phyloP scores from a whole-genome alignment of 1,140 invertebrate genomes.

The Eumeta japonica region DNA sequence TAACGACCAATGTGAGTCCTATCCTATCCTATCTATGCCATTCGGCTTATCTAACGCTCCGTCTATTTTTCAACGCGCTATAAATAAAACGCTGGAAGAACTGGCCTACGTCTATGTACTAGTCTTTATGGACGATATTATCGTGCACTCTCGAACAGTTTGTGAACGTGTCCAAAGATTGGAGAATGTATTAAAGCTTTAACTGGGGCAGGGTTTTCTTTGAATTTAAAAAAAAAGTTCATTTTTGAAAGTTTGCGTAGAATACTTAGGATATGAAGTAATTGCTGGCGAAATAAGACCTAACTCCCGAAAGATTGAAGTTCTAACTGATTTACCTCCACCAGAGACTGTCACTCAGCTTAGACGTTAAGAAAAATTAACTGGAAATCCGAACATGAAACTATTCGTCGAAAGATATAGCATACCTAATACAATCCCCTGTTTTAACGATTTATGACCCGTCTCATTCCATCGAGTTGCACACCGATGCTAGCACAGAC shows the following conservation, averaged over 20 bases:
- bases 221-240: constrained; percentile 12
- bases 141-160: neutral
- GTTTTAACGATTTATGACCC: constrained; percentile 1
- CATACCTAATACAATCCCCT: neutral
- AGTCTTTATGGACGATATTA: constrained; percentile 11
- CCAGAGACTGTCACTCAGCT: constrained; percentile 9
- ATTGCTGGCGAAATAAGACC: constrained; percentile 8
- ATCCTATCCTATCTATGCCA: neutral
- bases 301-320: constrained; percentile 8
- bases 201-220: constrained; percentile 9
- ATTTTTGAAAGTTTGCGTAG: constrained; percentile 8
- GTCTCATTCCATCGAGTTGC: neutral
- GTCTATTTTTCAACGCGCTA: constrained; percentile 1
- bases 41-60: neutral
- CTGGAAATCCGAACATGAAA: constrained; percentile 6
- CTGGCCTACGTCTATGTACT: neutral
- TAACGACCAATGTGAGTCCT: neutral
- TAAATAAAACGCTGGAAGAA: neutral
- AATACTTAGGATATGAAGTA: constrained; percentile 12
- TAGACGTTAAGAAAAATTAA: constrained; percentile 3
- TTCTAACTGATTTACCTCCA: constrained; percentile 4
- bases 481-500: neutral
- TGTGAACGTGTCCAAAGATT: constrained; percentile 5
- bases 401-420: constrained; percentile 1
- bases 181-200: constrained; percentile 1